Base-by-base conservation (phyloP, 2,888 invertebrate species). In the Tachystola acroxantha region DNA sequence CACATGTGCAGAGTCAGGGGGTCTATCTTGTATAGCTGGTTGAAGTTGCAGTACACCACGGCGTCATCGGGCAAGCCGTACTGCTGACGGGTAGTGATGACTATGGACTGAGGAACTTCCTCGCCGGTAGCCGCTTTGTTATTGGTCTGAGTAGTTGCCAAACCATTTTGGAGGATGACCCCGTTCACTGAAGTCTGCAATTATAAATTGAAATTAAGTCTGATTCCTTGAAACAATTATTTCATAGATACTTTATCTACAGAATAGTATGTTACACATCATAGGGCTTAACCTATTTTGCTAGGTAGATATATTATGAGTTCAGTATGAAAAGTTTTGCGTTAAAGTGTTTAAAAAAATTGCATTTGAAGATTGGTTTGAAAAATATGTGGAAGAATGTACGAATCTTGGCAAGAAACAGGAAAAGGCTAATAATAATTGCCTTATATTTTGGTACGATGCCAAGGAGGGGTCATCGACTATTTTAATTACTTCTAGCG, bases 1-100 rank as follows among this genome's bases (percentile, higher is more conserved):
- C 99, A 99, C 93, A 97, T 97, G 57, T 96, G 95, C 36, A 99
- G 86, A 0, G 99, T 99, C 42, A 93, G 82, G 0, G 99, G 99
- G 81, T 99, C 99, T 48, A 99, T 98, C 89, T 99, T 99, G 84
- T 99, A 99, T 40, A 99, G 89, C 69, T 99, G 99, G 88, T 99
- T 99, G 84, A 99, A 99, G 81, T 99, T 99, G 73, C 99, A 99
- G 73, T 96, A 99, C 1, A 99, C 96, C 31, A 99, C 93, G 0
- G 98, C 98, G 52, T 99, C 97, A 57, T 99, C 98, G 0, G 99
- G 98, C 41, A 99, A 80, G 6, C 96, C 95, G 71, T 99, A 99
- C 71, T 99, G 99, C 64, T 97, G 95, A 33, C 99, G 89, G 1
- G 98, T 96, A 1, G 98, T 99, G 42, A 99, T 94, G 10, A 99